Evolutionary conservation across 2,797 vertebrate species (phyloP).

Genomic region (Brachyalestes nurse): DNA sequence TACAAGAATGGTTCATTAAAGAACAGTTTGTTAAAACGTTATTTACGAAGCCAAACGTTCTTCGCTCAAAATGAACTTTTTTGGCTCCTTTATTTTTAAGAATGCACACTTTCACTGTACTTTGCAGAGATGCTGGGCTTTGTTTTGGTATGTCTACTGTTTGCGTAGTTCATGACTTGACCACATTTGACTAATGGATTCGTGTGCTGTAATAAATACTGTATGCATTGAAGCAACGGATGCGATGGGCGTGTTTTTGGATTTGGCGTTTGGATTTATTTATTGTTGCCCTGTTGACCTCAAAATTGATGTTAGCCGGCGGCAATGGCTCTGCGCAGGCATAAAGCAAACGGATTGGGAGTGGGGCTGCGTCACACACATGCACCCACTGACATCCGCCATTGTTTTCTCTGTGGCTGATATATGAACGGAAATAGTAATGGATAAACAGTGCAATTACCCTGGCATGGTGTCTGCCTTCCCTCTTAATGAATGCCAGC

Average conservation of each 20-base stretch:
- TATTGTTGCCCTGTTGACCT: slow-evolving; percentile 65
- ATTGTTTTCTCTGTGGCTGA: slow-evolving; percentile 66
- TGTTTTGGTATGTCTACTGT: slow-evolving; percentile 49
- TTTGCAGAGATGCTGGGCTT: slow-evolving; percentile 6
- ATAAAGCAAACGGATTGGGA: slow-evolving; percentile 37
- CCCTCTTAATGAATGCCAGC: slow-evolving; percentile 72
- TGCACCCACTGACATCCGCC: slow-evolving; percentile 54
- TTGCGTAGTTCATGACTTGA: slow-evolving; percentile 47
- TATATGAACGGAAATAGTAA: slow-evolving; percentile 60
- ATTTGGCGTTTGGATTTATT: slow-evolving; percentile 63
- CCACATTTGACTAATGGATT: slow-evolving; percentile 64
- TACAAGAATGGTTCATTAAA: too few relatives aligned
- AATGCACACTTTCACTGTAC: slow-evolving; percentile 26
- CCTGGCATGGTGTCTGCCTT: slow-evolving; percentile 69
- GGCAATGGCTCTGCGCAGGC: slow-evolving; percentile 28
- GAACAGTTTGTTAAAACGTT: not conserved
- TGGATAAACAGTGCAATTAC: slow-evolving; percentile 71
- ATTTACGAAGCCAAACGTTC: not conserved
- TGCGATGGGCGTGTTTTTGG: slow-evolving; percentile 56
- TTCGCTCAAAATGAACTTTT: not conserved
- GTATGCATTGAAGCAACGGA: slow-evolving; percentile 61
- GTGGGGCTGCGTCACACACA: slow-evolving; percentile 37
- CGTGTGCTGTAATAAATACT: slow-evolving; percentile 68
- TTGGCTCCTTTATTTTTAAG: not conserved
- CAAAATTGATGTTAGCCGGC: slow-evolving; percentile 56